Evolutionary conservation across 2,113 vertebrate genomes (phyloP), one percentile per base, ranked within the genome.

Genomic region (Oreochromis niloticus): DNA sequence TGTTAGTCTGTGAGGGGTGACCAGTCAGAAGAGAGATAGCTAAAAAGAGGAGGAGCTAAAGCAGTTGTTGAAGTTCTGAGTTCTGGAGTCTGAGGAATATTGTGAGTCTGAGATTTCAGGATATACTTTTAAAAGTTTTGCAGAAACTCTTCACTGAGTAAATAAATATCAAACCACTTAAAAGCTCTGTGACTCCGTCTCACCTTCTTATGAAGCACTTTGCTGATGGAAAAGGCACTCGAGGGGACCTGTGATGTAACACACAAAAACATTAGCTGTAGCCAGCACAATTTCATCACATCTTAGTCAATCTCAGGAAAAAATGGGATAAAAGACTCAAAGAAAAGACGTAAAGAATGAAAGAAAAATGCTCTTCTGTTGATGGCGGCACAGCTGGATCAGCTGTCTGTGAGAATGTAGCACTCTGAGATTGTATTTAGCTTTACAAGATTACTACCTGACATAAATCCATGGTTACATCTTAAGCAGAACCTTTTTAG

Each of bases 181-280:
- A 78, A 32, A 19, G 27, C 24, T 78, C 73, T 32, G 27, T 11
- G 2, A 52, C 16, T 16, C 73, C 2, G 4, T 19, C 73, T 78
- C 27, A 99, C 99, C 98, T 99, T 99, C 92, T 99, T 99, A 83
- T 99, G 99, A 5, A 99, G 95, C 87, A 99, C 97, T 91, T 97
- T 99, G 88, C 98, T 99, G 4, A 97, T 98, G 50, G 98, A 97
- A 92, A 98, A 98, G 68, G 88, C 97, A 90, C 96, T 96, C 3
- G 97, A 96, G 2, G 98, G 98, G 94, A 98, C 96, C 98, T 99
- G 92, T 41, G 30, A 68, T 48, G 34, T 39, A n/a, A 22, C 61
- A 66, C 61, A 66, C 61, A n/a, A 22, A 32, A 34, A 66, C 11
- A 61, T 7, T 46, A 46, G n/a, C 36, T 63, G 59, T 34, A 63